Percentiles rank a stretch among this genome's conserved stretches.
Evolutionary conservation across 1,140 invertebrate species (phyloP).

Genomic region (Oryzaephilus surinamensis): DNA sequence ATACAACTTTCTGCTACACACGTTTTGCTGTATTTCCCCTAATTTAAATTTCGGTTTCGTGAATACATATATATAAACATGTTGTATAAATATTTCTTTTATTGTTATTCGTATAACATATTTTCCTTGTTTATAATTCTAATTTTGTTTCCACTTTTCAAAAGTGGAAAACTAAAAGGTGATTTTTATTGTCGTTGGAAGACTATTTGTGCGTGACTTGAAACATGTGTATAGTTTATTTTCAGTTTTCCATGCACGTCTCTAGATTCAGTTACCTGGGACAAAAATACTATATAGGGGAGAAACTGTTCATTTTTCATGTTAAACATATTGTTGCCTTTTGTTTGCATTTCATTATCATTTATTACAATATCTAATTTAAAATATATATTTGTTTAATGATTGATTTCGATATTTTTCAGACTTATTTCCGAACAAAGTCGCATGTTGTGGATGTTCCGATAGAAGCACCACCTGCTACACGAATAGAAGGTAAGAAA

Average conservation of each 20-base stretch:
- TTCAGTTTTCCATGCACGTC: conserved; percentile 1
- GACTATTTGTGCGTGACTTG: conserved; percentile 10
- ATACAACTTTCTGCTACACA: background rate
- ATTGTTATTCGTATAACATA: too few species aligned
- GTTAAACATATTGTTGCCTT: too few species aligned
- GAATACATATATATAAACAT: too few species aligned
- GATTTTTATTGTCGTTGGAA: conserved; percentile 10
- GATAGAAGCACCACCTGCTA: conserved; percentile 17
- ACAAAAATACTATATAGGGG: too few species aligned
- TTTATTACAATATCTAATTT: background rate
- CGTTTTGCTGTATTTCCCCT: too few species aligned
- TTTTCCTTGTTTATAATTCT: too few species aligned
- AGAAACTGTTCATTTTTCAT: too few species aligned
- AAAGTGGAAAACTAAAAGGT: too few species aligned
- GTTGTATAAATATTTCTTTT: too few species aligned
- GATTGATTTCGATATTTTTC: conserved; percentile 14
- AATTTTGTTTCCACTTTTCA: too few species aligned
- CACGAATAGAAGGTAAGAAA: conserved; percentile 19
- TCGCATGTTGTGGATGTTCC: conserved; percentile 3
- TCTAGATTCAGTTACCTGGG: conserved; percentile 2
- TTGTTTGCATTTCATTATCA: too few species aligned
- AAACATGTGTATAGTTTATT: background rate
- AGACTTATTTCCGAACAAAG: conserved; percentile 22
- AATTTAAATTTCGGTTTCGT: too few species aligned
- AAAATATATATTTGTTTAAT: background rate